phyloP scores from a whole-genome alignment of 2,888 invertebrate species.

The Pyrocoelia pectoralis region DNA sequence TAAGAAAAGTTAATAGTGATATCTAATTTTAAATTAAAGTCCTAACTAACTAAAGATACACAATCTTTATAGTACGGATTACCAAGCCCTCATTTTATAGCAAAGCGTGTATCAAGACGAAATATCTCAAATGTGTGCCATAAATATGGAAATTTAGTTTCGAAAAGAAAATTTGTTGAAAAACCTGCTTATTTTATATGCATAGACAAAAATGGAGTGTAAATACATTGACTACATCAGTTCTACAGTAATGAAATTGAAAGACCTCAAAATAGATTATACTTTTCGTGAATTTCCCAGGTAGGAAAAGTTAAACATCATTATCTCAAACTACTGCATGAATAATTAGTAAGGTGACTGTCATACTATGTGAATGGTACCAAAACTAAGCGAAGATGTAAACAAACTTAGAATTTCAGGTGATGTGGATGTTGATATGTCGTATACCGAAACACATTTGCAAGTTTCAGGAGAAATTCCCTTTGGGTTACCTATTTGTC shows the following conservation, averaged over 20 bases:
- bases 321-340: neutral
- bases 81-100: too few species aligned
- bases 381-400: neutral
- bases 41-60: too few species aligned
- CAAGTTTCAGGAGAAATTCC: conserved; percentile 14
- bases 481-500: conserved; percentile 13
- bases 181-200: conserved; percentile 16
- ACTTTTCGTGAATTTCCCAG: neutral
- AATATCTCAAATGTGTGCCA: conserved; percentile 12
- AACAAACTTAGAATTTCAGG: neutral
- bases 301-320: too few species aligned
- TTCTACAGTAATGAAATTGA: conserved; percentile 11
- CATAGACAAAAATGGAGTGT: conserved; percentile 16
- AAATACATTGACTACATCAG: conserved; percentile 2
- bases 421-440: conserved; percentile 8
- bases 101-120: conserved; percentile 1
- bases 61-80: too few species aligned
- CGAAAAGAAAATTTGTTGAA: conserved; percentile 16
- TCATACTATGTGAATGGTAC: neutral
- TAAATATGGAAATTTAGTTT: conserved; percentile 17
- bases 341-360: neutral
- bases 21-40: too few species aligned
- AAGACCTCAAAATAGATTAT: neutral
- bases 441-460: conserved; percentile 3
- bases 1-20: too few species aligned